Evolutionary conservation across 2,113 vertebrate genomes (phyloP).

Genomic region (Phalacrocorax pelagicus): DNA sequence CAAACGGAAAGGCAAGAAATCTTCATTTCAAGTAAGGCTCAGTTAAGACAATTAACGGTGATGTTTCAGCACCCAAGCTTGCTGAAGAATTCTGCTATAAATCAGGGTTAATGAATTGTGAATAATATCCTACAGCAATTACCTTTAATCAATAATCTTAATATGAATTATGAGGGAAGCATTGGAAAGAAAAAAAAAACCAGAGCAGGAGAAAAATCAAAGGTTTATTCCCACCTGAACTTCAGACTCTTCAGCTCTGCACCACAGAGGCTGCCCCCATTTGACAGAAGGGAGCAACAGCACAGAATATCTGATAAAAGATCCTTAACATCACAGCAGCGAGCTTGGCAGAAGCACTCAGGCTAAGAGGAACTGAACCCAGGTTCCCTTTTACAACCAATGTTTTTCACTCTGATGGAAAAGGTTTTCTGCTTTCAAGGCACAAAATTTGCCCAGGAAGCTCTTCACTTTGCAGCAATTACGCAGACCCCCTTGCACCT

Average conservation of each 20-base stretch:
- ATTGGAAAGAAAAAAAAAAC: neutral
- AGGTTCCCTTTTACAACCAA: neutral
- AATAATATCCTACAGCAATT: neutral
- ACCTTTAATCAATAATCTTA: neutral
- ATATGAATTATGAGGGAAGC: neutral
- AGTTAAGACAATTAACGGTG: neutral
- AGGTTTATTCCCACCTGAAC: neutral
- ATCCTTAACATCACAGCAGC: neutral
- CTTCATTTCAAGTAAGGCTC: neutral
- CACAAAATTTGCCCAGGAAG: neutral
- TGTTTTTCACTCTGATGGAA: neutral
- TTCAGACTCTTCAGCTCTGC: neutral
- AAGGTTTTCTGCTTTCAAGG: neutral
- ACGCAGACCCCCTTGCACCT: rapidly evolving
- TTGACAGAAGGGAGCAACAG: neutral
- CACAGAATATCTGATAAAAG: neutral
- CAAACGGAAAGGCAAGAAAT: neutral
- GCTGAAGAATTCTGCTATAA: neutral
- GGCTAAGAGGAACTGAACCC: neutral
- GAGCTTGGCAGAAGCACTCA: neutral
- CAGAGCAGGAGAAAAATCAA: neutral
- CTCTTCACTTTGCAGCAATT: neutral
- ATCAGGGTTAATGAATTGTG: slow-evolving; percentile 8
- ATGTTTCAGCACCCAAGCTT: neutral
- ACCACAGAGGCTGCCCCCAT: neutral